Conservation (phyloP, 23 tunicate species). For the Diplosoma virens region DNA sequence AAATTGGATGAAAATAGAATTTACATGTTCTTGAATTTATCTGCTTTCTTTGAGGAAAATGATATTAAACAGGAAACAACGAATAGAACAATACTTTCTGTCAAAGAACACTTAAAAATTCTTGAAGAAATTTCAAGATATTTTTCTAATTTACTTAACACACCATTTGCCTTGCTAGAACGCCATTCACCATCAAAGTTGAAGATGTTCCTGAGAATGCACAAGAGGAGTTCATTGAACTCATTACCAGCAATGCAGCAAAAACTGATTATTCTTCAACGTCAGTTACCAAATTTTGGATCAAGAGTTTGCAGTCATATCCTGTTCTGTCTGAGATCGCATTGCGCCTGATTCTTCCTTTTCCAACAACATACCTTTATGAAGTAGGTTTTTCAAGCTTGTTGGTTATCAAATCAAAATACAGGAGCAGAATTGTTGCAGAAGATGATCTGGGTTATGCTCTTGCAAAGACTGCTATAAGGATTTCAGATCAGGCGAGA, state of each 20-base stretch:
- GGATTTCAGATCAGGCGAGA: slow-evolving; percentile 12
- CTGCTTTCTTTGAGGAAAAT: slow-evolving; percentile 46
- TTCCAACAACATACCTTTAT: slow-evolving; percentile 17
- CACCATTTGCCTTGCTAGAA: slow-evolving; percentile 24
- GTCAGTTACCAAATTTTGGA: not conserved
- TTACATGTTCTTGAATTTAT: slow-evolving; percentile 6
- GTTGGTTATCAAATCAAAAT: slow-evolving; percentile 14
- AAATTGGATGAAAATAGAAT: slow-evolving; percentile 9
- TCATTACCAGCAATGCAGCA: slow-evolving; percentile 49
- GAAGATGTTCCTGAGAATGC: slow-evolving; percentile 51
- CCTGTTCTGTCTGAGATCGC: slow-evolving; percentile 31
- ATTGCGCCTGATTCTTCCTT: slow-evolving; percentile 21
- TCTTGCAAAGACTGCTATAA: slow-evolving; percentile 19
- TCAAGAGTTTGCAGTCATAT: slow-evolving; percentile 27
- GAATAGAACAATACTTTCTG: slow-evolving; percentile 16
- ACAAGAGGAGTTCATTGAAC: slow-evolving; percentile 53
- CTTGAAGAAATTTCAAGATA: slow-evolving; percentile 37
- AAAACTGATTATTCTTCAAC: slow-evolving; percentile 15
- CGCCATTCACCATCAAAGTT: slow-evolving; percentile 43
- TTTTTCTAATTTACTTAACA: slow-evolving; percentile 36
- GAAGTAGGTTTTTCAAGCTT: slow-evolving; percentile 8
- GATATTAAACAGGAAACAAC: slow-evolving; percentile 17
- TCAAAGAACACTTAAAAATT: slow-evolving; percentile 19
- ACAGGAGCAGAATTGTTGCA: slow-evolving; percentile 29
- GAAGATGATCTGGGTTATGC: slow-evolving; percentile 22